These are phyloP conservation scores for Hydroisotoma schaefferi DNA, from an alignment of 2,888 invertebrate species.

Conservation along the genomic window DNA sequence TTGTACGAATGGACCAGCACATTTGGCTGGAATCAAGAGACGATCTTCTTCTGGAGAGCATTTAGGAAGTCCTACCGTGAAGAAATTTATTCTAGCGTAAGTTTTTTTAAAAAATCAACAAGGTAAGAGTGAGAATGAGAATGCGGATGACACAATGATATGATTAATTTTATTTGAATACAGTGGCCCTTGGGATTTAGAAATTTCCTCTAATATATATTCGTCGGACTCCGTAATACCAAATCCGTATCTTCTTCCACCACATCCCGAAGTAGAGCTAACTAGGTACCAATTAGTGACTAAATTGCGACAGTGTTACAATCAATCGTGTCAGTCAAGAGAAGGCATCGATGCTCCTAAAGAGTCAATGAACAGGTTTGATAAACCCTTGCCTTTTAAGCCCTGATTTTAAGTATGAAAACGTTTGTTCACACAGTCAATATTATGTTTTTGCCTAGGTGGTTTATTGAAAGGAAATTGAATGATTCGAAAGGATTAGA, in stretches of 20 bases:
- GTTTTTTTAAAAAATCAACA: too few species aligned
- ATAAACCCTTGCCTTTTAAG: slow-evolving; percentile 1
- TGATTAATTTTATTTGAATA: slow-evolving; percentile 10
- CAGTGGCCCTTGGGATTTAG: slow-evolving; percentile 90
- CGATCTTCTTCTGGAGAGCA: slow-evolving; percentile 64
- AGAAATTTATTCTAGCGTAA: slow-evolving; percentile 77
- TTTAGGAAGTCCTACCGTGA: slow-evolving; percentile 68
- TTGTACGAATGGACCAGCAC: slow-evolving; percentile 56
- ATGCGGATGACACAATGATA: neutral
- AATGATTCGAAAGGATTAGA: slow-evolving; percentile 78
- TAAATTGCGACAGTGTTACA: slow-evolving; percentile 85
- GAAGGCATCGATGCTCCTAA: slow-evolving; percentile 90
- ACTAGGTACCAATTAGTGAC: slow-evolving; percentile 74
- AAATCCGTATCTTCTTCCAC: slow-evolving; percentile 87
- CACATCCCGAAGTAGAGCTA: slow-evolving; percentile 92
- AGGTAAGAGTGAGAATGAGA: neutral
- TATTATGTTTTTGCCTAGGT: slow-evolving; percentile 54
- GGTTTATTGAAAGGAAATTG: slow-evolving; percentile 93
- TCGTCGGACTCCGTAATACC: slow-evolving; percentile 79
- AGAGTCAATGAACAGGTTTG: slow-evolving; percentile 79
- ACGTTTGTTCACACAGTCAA: neutral
- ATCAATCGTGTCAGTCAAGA: slow-evolving; percentile 87
- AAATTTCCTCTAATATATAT: slow-evolving; percentile 85
- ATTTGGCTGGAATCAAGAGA: slow-evolving; percentile 33
- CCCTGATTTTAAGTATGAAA: neutral